Conservation (phyloP, 2,797 vertebrate species). For the Cossypha niveicapilla region DNA sequence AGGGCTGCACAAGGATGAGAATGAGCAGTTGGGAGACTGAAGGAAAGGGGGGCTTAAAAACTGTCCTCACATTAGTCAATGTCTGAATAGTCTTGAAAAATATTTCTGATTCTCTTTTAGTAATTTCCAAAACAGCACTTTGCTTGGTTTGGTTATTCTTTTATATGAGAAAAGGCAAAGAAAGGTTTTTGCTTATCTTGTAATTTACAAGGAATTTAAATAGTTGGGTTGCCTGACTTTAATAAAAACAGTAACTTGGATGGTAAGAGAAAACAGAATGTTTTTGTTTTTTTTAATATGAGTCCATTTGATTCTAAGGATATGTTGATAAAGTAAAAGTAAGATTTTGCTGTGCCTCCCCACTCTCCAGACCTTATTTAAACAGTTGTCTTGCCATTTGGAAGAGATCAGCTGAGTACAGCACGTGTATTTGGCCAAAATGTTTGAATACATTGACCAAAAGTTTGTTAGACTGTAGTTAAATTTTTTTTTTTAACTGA, state of each 20-base stretch:
- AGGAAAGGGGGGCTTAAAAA: neutral
- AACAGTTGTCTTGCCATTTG: conserved; percentile 11
- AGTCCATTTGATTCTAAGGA: neutral
- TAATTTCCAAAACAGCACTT: neutral
- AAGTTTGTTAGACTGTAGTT: neutral
- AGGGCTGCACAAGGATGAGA: neutral
- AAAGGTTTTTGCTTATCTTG: neutral
- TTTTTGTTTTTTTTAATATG: neutral
- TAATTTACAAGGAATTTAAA: neutral
- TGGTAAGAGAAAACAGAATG: neutral
- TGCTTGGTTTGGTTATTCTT: neutral
- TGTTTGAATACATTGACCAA: neutral
- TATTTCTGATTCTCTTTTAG: neutral
- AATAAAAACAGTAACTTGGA: neutral
- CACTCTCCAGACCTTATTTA: neutral
- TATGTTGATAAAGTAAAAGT: neutral
- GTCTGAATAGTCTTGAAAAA: neutral
- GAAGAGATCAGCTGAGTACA: conserved; percentile 11
- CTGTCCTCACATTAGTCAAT: neutral
- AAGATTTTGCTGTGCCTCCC: neutral
- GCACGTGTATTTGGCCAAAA: neutral
- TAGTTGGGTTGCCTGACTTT: neutral
- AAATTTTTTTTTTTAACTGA: neutral
- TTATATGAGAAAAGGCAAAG: neutral
- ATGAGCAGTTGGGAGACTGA: neutral